Evolutionary conservation across 2,888 invertebrate genomes (phyloP).

Genomic region (Drosophila demipolita): DNA sequence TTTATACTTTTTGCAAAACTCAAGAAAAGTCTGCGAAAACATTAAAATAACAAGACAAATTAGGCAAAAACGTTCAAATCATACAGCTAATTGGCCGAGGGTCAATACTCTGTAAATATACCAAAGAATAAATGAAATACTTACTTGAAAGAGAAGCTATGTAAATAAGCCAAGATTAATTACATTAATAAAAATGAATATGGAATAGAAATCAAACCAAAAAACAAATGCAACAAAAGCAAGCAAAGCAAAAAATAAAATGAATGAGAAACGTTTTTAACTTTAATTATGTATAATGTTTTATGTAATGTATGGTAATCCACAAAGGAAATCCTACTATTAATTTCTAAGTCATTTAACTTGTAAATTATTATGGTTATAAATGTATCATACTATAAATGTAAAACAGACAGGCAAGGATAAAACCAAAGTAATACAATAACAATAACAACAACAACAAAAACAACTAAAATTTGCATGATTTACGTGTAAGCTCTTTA

Average conservation of each 20-base stretch:
- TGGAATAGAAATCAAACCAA: slow-evolving; percentile 17
- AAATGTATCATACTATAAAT: slow-evolving; percentile 64
- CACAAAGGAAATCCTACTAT: slow-evolving; percentile 72
- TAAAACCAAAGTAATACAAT: slow-evolving; percentile 17
- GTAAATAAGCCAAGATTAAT: slow-evolving; percentile 66
- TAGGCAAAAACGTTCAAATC: slow-evolving; percentile 35
- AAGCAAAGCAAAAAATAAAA: slow-evolving; percentile 21
- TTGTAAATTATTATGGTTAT: slow-evolving; percentile 80
- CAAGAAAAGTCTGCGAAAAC: slow-evolving; percentile 74
- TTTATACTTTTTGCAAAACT: slow-evolving; percentile 38
- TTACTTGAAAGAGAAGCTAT: slow-evolving; percentile 59
- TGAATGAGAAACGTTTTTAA: slow-evolving; percentile 65
- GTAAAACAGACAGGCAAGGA: slow-evolving; percentile 31
- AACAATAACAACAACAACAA: slow-evolving; percentile 2
- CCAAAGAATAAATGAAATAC: slow-evolving; percentile 35
- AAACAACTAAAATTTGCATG: slow-evolving; percentile 14
- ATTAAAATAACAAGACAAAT: slow-evolving; percentile 30
- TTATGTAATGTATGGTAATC: slow-evolving; percentile 76
- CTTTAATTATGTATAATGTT: slow-evolving; percentile 74
- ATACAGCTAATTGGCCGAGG: slow-evolving; percentile 56
- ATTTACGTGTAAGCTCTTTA: slow-evolving; percentile 32
- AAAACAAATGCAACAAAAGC: slow-evolving; percentile 18
- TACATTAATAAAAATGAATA: slow-evolving; percentile 6
- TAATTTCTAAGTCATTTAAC: slow-evolving; percentile 80
- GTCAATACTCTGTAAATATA: slow-evolving; percentile 73